phyloP scores from a whole-genome alignment of 92 coral and sea anemone species.

The Desmophyllum pertusum region DNA sequence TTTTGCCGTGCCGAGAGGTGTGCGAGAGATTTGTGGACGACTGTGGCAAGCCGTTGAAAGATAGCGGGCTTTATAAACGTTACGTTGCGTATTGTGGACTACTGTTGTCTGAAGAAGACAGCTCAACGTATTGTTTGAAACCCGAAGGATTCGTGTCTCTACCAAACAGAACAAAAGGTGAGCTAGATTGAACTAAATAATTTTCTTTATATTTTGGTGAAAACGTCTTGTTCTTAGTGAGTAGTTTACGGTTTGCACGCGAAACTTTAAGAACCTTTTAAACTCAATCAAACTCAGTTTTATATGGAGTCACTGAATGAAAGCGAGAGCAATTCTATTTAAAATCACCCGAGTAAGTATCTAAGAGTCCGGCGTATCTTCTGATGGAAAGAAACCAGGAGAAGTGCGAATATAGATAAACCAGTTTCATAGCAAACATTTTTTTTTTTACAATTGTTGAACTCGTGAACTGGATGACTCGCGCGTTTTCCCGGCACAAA shows the following conservation, averaged over 20 bases:
- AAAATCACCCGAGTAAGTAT: too few relatives aligned
- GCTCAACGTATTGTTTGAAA: constrained; percentile 4
- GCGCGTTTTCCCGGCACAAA: too few relatives aligned
- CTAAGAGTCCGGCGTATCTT: too few relatives aligned
- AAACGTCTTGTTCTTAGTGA: neutral
- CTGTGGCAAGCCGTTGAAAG: constrained; percentile 21
- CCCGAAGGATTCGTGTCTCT: constrained; percentile 39
- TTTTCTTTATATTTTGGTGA: neutral
- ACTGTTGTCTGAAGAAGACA: neutral
- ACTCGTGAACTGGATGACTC: too few relatives aligned
- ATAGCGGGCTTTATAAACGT: constrained; percentile 19
- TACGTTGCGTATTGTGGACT: constrained; percentile 41
- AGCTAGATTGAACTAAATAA: neutral
- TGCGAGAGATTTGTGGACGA: constrained; percentile 53
- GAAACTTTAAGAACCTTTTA: too few relatives aligned
- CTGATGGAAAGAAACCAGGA: too few relatives aligned
- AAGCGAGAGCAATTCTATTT: neutral
- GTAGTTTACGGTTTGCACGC: too few relatives aligned
- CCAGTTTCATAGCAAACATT: too few relatives aligned
- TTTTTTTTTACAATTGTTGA: too few relatives aligned
- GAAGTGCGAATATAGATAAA: too few relatives aligned
- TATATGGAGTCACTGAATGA: neutral
- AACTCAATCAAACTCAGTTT: too few relatives aligned
- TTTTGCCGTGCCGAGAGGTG: constrained; percentile 58
- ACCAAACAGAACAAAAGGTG: constrained; percentile 29